A percentile compares a stretch with the other conserved stretches of the same genome.
Conservation (phyloP, 2,888 invertebrate genomes). For the Craniophora ligustri region DNA sequence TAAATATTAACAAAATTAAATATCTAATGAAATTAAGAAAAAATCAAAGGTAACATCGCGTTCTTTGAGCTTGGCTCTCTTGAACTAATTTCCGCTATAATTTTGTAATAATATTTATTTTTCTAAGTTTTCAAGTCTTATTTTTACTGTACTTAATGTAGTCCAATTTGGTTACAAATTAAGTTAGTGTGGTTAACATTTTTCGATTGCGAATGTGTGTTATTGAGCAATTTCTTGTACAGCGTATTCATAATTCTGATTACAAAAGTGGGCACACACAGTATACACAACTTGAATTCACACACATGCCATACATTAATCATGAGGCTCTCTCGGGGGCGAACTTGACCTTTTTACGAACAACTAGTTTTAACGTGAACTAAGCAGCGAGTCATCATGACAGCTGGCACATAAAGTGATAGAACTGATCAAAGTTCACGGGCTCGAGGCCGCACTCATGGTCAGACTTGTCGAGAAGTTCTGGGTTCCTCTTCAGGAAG, state of each 20-base stretch:
- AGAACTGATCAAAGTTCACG: slow-evolving; percentile 86
- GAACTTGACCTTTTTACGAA: slow-evolving; percentile 68
- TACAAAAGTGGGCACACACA: slow-evolving; percentile 53
- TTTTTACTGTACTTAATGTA: slow-evolving; percentile 20
- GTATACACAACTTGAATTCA: slow-evolving; percentile 60
- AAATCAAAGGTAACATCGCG: slow-evolving; percentile 55
- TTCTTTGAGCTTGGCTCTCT: slow-evolving; percentile 57
- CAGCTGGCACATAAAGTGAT: slow-evolving; percentile 85
- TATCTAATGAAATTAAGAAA: slow-evolving; percentile 53
- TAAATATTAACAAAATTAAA: slow-evolving; percentile 58
- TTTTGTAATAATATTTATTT: slow-evolving; percentile 49
- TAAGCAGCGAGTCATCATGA: slow-evolving; percentile 75
- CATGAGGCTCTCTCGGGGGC: slow-evolving; percentile 71
- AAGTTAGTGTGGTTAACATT: slow-evolving; percentile 22
- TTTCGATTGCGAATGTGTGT: slow-evolving; percentile 42
- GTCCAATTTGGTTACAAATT: slow-evolving; percentile 47
- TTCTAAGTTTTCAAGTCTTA: slow-evolving; percentile 35
- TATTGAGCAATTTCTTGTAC: slow-evolving; percentile 56
- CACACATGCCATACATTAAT: slow-evolving; percentile 56
- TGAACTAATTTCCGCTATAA: slow-evolving; percentile 37
- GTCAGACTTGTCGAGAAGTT: slow-evolving; percentile 76
- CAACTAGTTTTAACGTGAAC: slow-evolving; percentile 56
- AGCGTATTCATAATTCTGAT: slow-evolving; percentile 50
- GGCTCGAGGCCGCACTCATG: slow-evolving; percentile 79
- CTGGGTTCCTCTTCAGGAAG: slow-evolving; percentile 84